Percentiles rank a stretch among this genome's conserved stretches.
Conservation (phyloP, 2,888 invertebrate genomes). For the Ligdia adustata region DNA sequence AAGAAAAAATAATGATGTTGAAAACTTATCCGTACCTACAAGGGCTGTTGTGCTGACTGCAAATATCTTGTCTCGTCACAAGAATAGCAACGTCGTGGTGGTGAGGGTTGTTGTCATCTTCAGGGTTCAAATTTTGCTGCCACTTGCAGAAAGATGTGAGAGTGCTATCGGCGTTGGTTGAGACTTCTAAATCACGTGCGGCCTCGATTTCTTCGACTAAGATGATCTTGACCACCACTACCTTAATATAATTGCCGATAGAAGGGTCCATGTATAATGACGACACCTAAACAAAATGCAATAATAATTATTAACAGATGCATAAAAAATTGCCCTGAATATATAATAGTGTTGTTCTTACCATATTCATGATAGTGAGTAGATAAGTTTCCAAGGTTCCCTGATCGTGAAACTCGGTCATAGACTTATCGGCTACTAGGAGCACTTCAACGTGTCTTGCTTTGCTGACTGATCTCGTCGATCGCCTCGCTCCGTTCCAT, state of each 20-base stretch:
- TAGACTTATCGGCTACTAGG: slow-evolving; percentile 93
- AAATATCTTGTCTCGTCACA: slow-evolving; percentile 91
- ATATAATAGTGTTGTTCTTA: slow-evolving; percentile 49
- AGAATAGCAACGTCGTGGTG: slow-evolving; percentile 96
- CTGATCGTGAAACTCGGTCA: slow-evolving; percentile 94
- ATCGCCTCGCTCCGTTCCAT: slow-evolving; percentile 45
- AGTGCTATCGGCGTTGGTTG: slow-evolving; percentile 92
- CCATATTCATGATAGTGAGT: slow-evolving; percentile 97
- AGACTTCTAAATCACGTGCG: slow-evolving; percentile 87
- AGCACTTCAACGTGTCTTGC: slow-evolving; percentile 93
- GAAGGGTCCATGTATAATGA: slow-evolving; percentile 93
- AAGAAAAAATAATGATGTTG: background rate
- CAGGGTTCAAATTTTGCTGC: slow-evolving; percentile 90
- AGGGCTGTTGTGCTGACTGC: slow-evolving; percentile 83
- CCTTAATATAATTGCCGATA: slow-evolving; percentile 95
- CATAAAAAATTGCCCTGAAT: background rate
- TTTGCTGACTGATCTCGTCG: slow-evolving; percentile 88
- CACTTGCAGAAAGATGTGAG: slow-evolving; percentile 93
- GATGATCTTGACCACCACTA: slow-evolving; percentile 94
- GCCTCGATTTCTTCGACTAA: slow-evolving; percentile 87
- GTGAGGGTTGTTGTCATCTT: slow-evolving; percentile 91
- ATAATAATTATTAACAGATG: background rate
- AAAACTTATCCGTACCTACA: slow-evolving; percentile 72
- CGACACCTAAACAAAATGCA: slow-evolving; percentile 80
- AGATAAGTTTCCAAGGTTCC: slow-evolving; percentile 94